Conservation (phyloP, 2,797 vertebrate species). For the Cetoscarus ocellatus region DNA sequence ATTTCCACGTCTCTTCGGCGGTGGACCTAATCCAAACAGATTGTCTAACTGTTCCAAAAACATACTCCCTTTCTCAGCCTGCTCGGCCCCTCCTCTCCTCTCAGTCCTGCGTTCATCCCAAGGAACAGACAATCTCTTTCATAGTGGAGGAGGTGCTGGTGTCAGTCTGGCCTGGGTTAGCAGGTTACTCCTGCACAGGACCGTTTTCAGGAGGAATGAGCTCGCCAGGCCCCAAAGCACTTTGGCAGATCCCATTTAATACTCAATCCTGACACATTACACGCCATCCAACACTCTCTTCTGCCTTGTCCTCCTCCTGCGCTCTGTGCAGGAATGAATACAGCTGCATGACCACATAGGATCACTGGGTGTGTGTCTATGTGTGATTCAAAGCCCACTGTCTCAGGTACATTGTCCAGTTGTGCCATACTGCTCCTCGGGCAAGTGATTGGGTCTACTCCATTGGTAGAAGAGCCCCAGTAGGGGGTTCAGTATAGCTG, state of each 20-base stretch:
- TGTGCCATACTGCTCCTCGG: slow-evolving; percentile 57
- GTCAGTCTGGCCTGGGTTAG: slow-evolving; percentile 74
- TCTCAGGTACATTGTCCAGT: slow-evolving; percentile 64
- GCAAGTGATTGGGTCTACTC: slow-evolving; percentile 32
- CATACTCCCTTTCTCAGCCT: slow-evolving; percentile 79
- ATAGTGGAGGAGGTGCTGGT: slow-evolving; percentile 73
- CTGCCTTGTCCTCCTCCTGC: slow-evolving; percentile 38
- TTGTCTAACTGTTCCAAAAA: slow-evolving; percentile 85
- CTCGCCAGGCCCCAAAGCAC: slow-evolving; percentile 67
- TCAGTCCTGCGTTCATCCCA: slow-evolving; percentile 67
- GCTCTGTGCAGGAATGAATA: slow-evolving; percentile 66
- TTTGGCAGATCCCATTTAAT: slow-evolving; percentile 79
- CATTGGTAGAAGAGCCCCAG: slow-evolving; percentile 54
- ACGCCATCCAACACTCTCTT: slow-evolving; percentile 37
- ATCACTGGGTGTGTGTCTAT: slow-evolving; percentile 44
- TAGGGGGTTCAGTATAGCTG: slow-evolving; percentile 64
- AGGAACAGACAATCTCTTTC: slow-evolving; percentile 82
- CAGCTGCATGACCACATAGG: slow-evolving; percentile 58
- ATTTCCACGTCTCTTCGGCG: slow-evolving; percentile 80
- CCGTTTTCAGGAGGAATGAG: slow-evolving; percentile 66
- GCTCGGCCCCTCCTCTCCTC: slow-evolving; percentile 45
- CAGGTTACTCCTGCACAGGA: slow-evolving; percentile 72
- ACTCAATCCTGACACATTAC: slow-evolving; percentile 68
- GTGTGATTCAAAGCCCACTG: slow-evolving; percentile 67
- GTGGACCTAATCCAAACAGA: slow-evolving; percentile 81